A percentile compares a stretch with the other conserved stretches of the same genome.
These are phyloP conservation scores for Cyclophora punctaria DNA, from an alignment of 2,888 invertebrate species.

Conservation along the genomic window DNA sequence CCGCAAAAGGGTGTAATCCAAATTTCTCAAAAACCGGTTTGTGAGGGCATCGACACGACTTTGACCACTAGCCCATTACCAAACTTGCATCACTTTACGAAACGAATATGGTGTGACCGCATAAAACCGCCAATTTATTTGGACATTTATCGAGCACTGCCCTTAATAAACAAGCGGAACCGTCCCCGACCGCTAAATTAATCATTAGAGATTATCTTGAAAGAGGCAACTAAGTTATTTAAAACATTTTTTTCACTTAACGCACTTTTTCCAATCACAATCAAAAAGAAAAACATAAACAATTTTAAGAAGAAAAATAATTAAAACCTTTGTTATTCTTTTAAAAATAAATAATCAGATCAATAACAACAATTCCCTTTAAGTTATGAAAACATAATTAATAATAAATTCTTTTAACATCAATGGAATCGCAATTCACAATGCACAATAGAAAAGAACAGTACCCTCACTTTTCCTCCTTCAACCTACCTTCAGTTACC, in stretches of 20 bases:
- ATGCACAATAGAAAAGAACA: too few relatives aligned
- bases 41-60: constrained; percentile 53
- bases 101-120: constrained; percentile 33
- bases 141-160: constrained; percentile 39
- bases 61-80: constrained; percentile 53
- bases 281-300: not conserved
- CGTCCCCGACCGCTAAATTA: constrained; percentile 34
- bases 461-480: too few relatives aligned
- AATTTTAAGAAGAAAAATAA: too few relatives aligned
- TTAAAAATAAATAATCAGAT: too few relatives aligned
- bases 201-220: constrained; percentile 4
- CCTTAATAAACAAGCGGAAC: constrained; percentile 21
- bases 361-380: not conserved
- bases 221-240: not conserved
- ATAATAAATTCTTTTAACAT: constrained; percentile 4
- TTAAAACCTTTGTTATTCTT: too few relatives aligned
- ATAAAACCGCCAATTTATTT: constrained; percentile 41
- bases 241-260: constrained; percentile 12
- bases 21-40: constrained; percentile 43
- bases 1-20: constrained; percentile 30
- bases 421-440: not conserved
- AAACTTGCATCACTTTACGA: constrained; percentile 52
- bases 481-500: too few relatives aligned
- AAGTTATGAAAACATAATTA: not conserved
- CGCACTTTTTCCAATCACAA: constrained; percentile 1